Evolutionary conservation across 2,113 vertebrate species (phyloP), one percentile per base, ranked within the genome.

Genomic region (Gymnogyps californianus): DNA sequence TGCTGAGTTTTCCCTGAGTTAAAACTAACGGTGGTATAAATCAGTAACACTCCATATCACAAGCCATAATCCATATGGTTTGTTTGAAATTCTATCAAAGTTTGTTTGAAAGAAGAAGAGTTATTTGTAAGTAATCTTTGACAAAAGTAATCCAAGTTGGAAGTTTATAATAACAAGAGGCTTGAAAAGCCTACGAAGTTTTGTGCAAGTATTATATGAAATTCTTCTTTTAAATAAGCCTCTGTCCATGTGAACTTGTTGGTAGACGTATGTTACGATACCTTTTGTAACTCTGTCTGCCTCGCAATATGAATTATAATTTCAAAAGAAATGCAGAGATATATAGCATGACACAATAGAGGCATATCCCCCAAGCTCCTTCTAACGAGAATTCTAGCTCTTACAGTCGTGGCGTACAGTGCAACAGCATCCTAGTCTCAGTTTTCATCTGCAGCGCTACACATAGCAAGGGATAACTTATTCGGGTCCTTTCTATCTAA

Each of bases 371-470:
- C 26, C 25, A 18, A 4, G 5, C 6, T 59, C 71, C 18, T 51
- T 14, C 13, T 28, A 11, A 51, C 3, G 12, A 12, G 28, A 55
- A 6, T 4, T 5, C 25, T 6, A 28, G 44, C 42, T 62, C 61
- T 9, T 8, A 3, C 74, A 40, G 34, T 8, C 2, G 0, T 13
- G 31, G 10, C 0, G 1, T 34, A 26, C 25, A 51, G 49, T 16
- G 6, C 44, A 71, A 46, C 51, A 65, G 32, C 61, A 65, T 38
- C 14, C 38, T 10, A 40, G 21, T 5, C 21, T 69, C 58, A 21
- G 12, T 57, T 64, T 64, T 57, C 49, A 52, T 31, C 80, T 52
- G 74, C 74, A 42, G 38, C 77, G 38, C 34, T 40, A 28, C 17
- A 26, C 5, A 14, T 7, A 54, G 40, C 24, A 75, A 57, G 24